Evolutionary conservation across 2,113 vertebrate genomes (phyloP).

Genomic region (Phoenicopterus ruber): DNA sequence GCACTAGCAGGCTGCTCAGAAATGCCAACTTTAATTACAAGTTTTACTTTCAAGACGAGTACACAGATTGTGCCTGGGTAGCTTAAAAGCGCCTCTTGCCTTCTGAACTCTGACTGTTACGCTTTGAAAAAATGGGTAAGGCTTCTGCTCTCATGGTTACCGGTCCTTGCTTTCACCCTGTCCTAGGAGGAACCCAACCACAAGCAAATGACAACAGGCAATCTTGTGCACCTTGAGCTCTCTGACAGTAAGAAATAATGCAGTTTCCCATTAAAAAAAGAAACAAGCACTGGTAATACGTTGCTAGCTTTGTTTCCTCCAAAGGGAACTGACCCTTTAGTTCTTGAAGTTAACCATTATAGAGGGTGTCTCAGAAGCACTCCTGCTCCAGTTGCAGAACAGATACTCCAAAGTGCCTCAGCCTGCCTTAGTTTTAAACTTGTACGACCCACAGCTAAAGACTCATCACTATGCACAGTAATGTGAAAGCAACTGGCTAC

Average conservation of each 20-base stretch:
- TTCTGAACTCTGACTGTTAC: background rate
- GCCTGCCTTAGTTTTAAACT: background rate
- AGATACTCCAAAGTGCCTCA: background rate
- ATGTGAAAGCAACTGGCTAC: background rate
- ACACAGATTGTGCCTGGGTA: background rate
- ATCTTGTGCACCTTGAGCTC: background rate
- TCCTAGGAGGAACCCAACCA: background rate
- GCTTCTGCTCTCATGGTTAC: background rate
- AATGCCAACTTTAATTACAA: conserved; percentile 28
- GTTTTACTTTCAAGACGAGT: background rate
- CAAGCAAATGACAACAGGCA: background rate
- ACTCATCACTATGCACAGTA: background rate
- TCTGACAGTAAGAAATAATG: background rate
- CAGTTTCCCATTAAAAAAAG: background rate
- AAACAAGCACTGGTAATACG: background rate
- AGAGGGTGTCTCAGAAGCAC: background rate
- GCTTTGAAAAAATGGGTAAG: background rate
- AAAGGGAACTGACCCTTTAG: background rate
- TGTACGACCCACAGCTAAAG: background rate
- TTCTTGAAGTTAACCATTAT: background rate
- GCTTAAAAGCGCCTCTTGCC: background rate
- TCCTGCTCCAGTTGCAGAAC: background rate
- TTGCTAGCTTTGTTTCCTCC: background rate
- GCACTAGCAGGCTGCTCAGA: conserved; percentile 18
- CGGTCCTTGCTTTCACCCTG: conserved; percentile 18